A percentile compares a stretch with the other conserved stretches of the same genome.
Evolutionary conservation across 1,140 invertebrate genomes (phyloP).

Genomic region (Macrostomum lignano): DNA sequence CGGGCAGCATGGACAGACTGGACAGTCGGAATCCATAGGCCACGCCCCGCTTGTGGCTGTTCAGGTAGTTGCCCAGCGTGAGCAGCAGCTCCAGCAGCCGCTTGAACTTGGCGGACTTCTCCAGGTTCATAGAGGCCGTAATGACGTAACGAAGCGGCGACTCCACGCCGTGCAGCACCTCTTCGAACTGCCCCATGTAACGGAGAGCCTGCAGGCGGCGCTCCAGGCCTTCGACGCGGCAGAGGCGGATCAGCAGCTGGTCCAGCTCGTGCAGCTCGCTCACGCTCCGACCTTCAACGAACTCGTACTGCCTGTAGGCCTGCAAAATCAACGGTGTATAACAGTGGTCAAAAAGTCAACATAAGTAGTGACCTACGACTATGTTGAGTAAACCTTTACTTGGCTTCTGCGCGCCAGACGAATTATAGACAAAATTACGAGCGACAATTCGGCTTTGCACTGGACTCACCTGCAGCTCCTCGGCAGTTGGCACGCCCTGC

Average conservation of each 20-base stretch:
- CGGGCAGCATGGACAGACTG: constrained; percentile 64
- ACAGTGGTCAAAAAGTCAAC: too few relatives aligned
- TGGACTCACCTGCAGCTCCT: too few relatives aligned
- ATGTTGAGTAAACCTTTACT: too few relatives aligned
- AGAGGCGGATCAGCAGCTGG: constrained; percentile 34
- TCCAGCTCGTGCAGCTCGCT: constrained; percentile 76
- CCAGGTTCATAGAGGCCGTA: constrained; percentile 59
- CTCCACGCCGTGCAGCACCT: constrained; percentile 61
- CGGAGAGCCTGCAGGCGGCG: constrained; percentile 84
- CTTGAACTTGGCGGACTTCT: constrained; percentile 57
- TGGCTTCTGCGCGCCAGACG: too few relatives aligned
- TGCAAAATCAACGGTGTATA: too few relatives aligned
- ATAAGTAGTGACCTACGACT: too few relatives aligned
- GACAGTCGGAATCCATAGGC: constrained; percentile 94
- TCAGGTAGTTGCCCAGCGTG: constrained; percentile 93
- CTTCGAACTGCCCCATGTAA: constrained; percentile 84
- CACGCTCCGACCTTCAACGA: constrained; percentile 49
- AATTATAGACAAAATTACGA: too few relatives aligned
- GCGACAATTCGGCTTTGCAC: too few relatives aligned
- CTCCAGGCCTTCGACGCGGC: constrained; percentile 65
- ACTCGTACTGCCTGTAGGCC: constrained; percentile 64
- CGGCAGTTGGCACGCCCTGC: too few relatives aligned
- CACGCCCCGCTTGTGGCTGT: constrained; percentile 70
- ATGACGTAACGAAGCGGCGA: constrained; percentile 57
- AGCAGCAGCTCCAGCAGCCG: constrained; percentile 42